Base-by-base conservation (phyloP, 2,888 invertebrate species). In the Rhingia campestris region DNA sequence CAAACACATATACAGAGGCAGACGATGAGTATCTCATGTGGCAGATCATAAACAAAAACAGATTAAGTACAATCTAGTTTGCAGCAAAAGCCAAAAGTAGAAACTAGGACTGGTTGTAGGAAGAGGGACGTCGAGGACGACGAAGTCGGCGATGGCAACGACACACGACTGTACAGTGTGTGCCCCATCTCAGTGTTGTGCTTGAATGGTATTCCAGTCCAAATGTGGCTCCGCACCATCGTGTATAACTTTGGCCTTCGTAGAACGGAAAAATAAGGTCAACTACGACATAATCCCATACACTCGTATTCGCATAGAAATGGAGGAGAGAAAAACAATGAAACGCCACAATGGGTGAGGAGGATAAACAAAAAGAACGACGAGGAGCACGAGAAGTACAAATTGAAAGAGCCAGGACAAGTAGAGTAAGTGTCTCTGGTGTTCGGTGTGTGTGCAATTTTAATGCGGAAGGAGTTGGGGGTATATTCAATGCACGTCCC, bases 1-100 rank as follows among this genome's bases (percentile, higher is more conserved):
- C 35, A 32, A 4, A n/a, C 32, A 35, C 6, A 61, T 3, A 51
- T n/a, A 12, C 51, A 58, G 66, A 64, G 35, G 45, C 32, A 53
- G 53, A 63, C 76, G 64, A 77, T 43, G 61, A 56, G 73, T 79
- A 79, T 74, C 74, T 80, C 61, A 59, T 70, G 74, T 74, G 84
- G 80, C 64, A 75, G 80, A 80, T 84, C 69, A 75, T 80, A 84
- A 84, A 84, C 84, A 84, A 80, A 84, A 84, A 84, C 75, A 84
- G 84, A 80, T 84, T 70, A 80, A 84, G 69, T 74, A 74, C 63
- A 80, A 81, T 81, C 66, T 80, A 51, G 82, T 77, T 79, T 82
- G 58, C 14, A 81, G 72, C 76, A 73, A 69, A 69, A 69, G 70
- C 74, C 69, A 64, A 70, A 70, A 58, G 66, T 66, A 61, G 58